phyloP scores from a whole-genome alignment of 1,140 invertebrate species.

The Cheumatopsyche charites region DNA sequence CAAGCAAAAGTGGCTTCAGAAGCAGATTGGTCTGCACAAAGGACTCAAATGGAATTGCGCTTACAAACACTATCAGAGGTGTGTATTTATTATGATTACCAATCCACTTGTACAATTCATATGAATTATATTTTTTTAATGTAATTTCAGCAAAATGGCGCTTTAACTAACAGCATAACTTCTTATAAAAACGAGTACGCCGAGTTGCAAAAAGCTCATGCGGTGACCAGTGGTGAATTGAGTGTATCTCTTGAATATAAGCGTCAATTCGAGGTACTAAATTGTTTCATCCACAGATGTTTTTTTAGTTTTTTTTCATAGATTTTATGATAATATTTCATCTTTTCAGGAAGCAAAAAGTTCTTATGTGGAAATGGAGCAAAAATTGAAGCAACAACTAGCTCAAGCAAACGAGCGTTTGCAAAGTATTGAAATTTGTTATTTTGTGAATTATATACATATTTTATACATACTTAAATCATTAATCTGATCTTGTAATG shows the following conservation, averaged over 20 bases:
- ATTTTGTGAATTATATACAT: background rate
- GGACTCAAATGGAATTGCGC: conserved; percentile 58
- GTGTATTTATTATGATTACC: conserved; percentile 42
- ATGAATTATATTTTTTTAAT: background rate
- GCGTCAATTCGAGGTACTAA: conserved; percentile 65
- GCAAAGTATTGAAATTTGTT: conserved; percentile 46
- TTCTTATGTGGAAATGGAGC: conserved; percentile 60
- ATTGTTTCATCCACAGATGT: background rate
- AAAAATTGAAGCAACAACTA: conserved; percentile 53
- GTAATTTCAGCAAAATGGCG: conserved; percentile 55
- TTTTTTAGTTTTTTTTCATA: background rate
- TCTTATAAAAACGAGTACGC: conserved; percentile 63
- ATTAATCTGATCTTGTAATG: background rate
- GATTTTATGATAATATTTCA: conserved; percentile 12
- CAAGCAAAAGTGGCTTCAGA: conserved; percentile 68
- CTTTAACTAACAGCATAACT: conserved; percentile 58
- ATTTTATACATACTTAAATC: background rate
- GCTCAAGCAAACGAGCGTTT: conserved; percentile 52
- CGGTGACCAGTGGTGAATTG: conserved; percentile 58
- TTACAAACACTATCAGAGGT: conserved; percentile 60
- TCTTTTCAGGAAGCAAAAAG: conserved; percentile 61
- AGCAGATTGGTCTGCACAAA: conserved; percentile 54
- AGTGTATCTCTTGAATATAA: conserved; percentile 59
- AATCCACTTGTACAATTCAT: conserved; percentile 1
- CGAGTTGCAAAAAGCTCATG: conserved; percentile 59